Conservation (phyloP, 1,140 invertebrate genomes). For the Temnothorax longispinosus region DNA sequence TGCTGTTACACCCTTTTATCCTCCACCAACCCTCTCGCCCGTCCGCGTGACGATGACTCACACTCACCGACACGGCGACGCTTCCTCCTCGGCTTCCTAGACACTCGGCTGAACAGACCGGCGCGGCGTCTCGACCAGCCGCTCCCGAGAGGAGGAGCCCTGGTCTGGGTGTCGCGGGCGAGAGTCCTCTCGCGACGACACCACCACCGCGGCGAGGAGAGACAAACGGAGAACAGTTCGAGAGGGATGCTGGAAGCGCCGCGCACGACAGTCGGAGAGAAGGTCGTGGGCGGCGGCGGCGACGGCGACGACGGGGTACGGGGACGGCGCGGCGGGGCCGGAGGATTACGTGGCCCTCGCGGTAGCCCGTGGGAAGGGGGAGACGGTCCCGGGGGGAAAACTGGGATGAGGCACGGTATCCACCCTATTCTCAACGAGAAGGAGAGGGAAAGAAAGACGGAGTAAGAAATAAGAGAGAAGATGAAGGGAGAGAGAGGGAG, state of each 20-base stretch:
- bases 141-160: neutral
- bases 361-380: neutral
- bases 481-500: conserved; percentile 22
- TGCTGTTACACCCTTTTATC: neutral
- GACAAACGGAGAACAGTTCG: conserved; percentile 25
- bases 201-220: conserved; percentile 25
- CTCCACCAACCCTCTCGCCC: neutral
- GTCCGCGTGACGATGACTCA: conserved; percentile 51
- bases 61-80: conserved; percentile 31
- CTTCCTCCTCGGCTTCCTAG: conserved; percentile 1
- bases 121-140: neutral
- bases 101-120: neutral
- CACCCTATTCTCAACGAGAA: conserved; percentile 20
- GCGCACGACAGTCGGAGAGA: conserved; percentile 57
- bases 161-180: conserved; percentile 3
- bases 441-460: neutral
- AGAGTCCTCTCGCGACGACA: conserved; percentile 28
- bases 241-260: conserved; percentile 50
- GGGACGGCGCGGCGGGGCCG: conserved; percentile 5
- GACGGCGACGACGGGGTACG: conserved; percentile 21
- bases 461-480: neutral
- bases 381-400: neutral
- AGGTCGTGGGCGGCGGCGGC: conserved; percentile 45
- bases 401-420: conserved; percentile 22
- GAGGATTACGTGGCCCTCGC: conserved; percentile 26